A percentile compares a stretch with the other conserved stretches of the same genome.
Evolutionary conservation across 2,888 invertebrate genomes (phyloP).

Genomic region (Hermaeophaga mercurialis): DNA sequence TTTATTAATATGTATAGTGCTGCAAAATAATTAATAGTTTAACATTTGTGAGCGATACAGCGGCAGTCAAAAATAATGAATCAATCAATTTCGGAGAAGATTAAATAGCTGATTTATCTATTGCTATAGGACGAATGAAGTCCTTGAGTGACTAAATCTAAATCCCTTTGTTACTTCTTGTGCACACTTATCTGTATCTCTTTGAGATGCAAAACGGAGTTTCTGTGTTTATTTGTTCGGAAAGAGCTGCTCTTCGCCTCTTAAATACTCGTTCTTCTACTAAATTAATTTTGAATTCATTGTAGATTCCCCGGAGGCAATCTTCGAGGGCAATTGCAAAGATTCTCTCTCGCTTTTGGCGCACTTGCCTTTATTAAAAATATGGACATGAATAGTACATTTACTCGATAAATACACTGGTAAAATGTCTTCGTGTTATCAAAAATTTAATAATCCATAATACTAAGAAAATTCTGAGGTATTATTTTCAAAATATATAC

Average conservation of each 20-base stretch:
- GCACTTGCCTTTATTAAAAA: conserved; percentile 42
- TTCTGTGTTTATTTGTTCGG: conserved; percentile 41
- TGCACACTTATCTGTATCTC: conserved; percentile 14
- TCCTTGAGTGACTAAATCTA: conserved; percentile 12
- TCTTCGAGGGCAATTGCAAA: conserved; percentile 35
- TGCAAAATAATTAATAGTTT: too few species aligned
- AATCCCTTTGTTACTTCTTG: conserved; percentile 15
- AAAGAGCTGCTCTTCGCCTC: conserved; percentile 37
- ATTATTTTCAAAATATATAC: too few species aligned
- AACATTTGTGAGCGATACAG: too few species aligned
- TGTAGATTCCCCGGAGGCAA: conserved; percentile 42
- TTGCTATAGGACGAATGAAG: not conserved
- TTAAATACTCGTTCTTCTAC: conserved; percentile 49
- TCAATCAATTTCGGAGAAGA: too few species aligned
- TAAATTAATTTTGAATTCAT: conserved; percentile 53
- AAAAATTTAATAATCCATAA: too few species aligned
- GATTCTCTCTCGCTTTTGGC: conserved; percentile 9
- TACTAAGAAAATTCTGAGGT: too few species aligned
- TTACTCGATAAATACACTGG: conserved; percentile 21
- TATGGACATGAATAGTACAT: conserved; percentile 36
- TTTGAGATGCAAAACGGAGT: conserved; percentile 32
- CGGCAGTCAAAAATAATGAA: too few species aligned
- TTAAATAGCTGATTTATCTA: too few species aligned
- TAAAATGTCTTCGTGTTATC: too few species aligned
- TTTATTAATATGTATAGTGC: too few species aligned